phyloP scores from a whole-genome alignment of 2,797 vertebrate genomes.

The Phylloscopus collybita region DNA sequence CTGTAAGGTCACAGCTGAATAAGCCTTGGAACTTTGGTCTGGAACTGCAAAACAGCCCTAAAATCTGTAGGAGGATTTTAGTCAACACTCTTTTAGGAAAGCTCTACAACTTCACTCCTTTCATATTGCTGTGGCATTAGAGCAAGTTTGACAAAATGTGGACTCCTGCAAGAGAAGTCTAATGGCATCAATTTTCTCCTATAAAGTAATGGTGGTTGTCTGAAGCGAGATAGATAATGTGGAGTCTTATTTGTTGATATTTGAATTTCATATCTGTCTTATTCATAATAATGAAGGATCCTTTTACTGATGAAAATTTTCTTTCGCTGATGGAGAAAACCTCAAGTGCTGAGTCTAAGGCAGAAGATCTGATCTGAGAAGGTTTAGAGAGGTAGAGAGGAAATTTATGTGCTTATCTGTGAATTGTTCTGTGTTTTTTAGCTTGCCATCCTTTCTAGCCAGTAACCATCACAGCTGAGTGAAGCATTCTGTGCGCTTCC shows the following conservation, averaged over 20 bases:
- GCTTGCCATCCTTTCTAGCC: neutral
- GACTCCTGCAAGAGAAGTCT: neutral
- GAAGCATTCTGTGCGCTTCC: accelerated
- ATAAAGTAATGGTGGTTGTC: neutral
- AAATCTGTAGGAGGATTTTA: neutral
- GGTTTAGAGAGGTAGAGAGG: neutral
- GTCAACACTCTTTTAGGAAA: neutral
- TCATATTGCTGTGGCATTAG: neutral
- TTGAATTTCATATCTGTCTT: neutral
- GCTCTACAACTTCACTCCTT: neutral
- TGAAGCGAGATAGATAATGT: neutral
- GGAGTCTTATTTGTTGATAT: neutral
- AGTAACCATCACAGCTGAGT: neutral
- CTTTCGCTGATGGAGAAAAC: neutral
- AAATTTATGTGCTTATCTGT: neutral
- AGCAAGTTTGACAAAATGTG: neutral
- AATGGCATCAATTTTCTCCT: neutral
- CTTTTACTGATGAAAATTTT: neutral
- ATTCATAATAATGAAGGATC: neutral
- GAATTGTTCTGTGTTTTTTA: neutral
- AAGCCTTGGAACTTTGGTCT: neutral
- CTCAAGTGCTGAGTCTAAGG: neutral
- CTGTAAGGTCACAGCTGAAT: neutral
- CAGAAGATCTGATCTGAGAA: neutral
- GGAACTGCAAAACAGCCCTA: neutral